Evolutionary conservation across 2,797 vertebrate genomes (phyloP).

Genomic region (Spondyliosoma cantharus): DNA sequence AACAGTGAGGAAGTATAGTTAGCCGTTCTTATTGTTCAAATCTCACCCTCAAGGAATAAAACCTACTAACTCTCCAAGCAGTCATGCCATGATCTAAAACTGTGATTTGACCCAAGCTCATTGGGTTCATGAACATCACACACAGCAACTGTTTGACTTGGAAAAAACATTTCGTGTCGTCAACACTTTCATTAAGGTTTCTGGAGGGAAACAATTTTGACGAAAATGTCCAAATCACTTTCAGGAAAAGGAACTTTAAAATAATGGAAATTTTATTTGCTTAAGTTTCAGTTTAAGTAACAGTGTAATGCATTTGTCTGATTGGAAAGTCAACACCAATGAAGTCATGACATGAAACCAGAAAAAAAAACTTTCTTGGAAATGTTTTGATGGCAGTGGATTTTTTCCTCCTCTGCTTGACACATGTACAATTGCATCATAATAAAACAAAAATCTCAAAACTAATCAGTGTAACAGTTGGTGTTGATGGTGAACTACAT

Average conservation of each 20-base stretch:
- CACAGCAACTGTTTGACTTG: conserved; percentile 16
- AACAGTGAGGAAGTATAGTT: background rate
- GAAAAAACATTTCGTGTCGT: conserved; percentile 19
- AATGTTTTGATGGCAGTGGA: conserved; percentile 44
- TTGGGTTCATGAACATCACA: background rate
- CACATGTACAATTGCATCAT: background rate
- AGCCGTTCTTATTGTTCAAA: background rate
- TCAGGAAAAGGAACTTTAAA: conserved; percentile 52
- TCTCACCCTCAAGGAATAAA: background rate
- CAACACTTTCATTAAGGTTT: background rate
- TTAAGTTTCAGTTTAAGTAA: conserved; percentile 60
- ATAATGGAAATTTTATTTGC: conserved; percentile 55
- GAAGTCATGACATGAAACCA: conserved; percentile 55
- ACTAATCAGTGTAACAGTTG: too few relatives aligned
- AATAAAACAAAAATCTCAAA: background rate
- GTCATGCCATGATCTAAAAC: background rate
- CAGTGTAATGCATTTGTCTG: conserved; percentile 22
- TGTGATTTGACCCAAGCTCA: background rate
- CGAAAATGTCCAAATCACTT: conserved; percentile 5
- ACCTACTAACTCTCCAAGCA: background rate
- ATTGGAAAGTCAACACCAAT: conserved; percentile 57
- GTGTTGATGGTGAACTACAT: background rate
- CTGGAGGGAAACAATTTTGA: conserved; percentile 24
- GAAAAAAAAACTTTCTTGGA: conserved; percentile 57
- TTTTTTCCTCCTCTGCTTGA: background rate